Evolutionary conservation across 2,797 vertebrate species (phyloP).

Genomic region (Dallia pectoralis): DNA sequence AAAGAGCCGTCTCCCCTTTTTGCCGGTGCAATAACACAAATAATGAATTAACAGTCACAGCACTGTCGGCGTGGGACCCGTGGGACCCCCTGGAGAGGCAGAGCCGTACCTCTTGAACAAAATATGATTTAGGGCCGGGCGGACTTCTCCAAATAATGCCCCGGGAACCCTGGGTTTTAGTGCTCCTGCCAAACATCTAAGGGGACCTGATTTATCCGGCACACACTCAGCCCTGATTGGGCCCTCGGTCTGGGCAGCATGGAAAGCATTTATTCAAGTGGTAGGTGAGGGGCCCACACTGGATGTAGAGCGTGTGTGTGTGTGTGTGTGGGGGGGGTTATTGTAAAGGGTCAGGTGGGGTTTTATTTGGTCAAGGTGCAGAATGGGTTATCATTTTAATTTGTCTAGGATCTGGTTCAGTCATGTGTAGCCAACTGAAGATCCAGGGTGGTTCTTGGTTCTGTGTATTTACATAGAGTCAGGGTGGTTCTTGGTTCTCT

Average conservation of each 20-base stretch:
- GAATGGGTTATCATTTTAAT: not conserved
- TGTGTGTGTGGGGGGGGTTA: not conserved
- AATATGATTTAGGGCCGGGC: conserved; percentile 69
- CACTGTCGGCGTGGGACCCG: conserved; percentile 59
- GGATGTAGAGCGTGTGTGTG: conserved; percentile 30
- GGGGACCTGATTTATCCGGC: conserved; percentile 71
- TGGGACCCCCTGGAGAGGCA: conserved; percentile 24
- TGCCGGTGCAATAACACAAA: conserved; percentile 63
- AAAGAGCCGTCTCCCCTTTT: conserved; percentile 54
- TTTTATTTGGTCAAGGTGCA: conserved; percentile 16
- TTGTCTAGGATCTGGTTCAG: not conserved
- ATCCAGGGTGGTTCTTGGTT: not conserved
- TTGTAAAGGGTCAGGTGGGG: conserved; percentile 2
- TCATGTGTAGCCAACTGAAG: not conserved
- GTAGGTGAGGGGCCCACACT: conserved; percentile 48
- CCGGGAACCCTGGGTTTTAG: conserved; percentile 63
- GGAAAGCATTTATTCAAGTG: conserved; percentile 70
- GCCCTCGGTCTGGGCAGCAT: conserved; percentile 52
- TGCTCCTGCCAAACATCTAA: conserved; percentile 73
- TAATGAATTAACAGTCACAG: conserved; percentile 74
- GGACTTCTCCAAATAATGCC: conserved; percentile 65
- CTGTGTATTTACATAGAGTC: not conserved
- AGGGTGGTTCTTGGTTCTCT: not conserved
- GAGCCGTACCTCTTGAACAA: conserved; percentile 54
- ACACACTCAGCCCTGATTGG: conserved; percentile 67